Base-by-base conservation (phyloP, 2,797 vertebrate genomes). In the Spheniscus humboldti region DNA sequence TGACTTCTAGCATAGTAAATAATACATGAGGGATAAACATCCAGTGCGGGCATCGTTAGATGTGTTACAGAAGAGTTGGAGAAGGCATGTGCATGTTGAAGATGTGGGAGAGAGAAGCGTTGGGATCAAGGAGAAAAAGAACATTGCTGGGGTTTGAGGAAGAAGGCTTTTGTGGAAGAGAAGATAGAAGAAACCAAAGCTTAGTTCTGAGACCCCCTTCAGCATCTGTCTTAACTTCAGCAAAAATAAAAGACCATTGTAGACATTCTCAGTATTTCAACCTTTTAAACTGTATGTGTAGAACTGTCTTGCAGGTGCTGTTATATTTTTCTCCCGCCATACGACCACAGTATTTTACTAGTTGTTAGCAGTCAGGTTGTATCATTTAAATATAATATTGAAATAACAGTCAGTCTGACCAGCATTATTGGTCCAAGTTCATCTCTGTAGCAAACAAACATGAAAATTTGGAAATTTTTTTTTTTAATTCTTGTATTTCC, bases 81-180 rank as follows among this genome's bases (percentile, higher is more conserved):
- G 96, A 98, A 93, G 91, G 97, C 37, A 52, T 4, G 97, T 89
- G 98, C 47, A 97, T 62, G 97, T 97, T 55, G 35, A 68, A 82
- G 75, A 24, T 59, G 55, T 68, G 62, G 55, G 82, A 75, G 56
- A 67, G 74, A 81, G 53, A 64, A 66, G 90, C 3, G 48, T 45
- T 76, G 57, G 83, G 80, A 71, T 66, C 48, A 72, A 72, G 68
- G 77, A 92, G 81, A 57, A 74, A 60, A 88, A 73, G 75, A 78
- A 33, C 19, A n/a, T 57, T 66, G 69, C 20, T 77, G 84, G 47
- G 66, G 67, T 72, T 90, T 74, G 52, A 92, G 47, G 31, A 66
- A 84, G 78, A 55, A 60, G 59, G 90, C 50, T 91, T 48, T 94
- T 93, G 43, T 83, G 74, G 50, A 71, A 94, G 53, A 43, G 45